Evolutionary conservation across 1,140 invertebrate species (phyloP), one percentile per base, ranked within the genome.

Genomic region (Stegodyphus dumicola): DNA sequence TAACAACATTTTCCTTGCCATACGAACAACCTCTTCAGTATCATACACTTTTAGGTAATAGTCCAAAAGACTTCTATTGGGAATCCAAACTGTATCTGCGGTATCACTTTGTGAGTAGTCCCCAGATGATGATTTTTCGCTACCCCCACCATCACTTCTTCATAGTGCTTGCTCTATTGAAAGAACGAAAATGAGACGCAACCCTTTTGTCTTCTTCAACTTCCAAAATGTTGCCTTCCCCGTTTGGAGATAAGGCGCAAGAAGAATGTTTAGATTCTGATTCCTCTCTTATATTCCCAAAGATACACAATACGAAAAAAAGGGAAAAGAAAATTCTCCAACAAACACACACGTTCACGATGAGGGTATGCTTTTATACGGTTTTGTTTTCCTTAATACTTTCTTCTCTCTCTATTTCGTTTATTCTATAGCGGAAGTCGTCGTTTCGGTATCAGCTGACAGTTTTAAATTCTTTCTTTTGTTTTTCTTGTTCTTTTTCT

Each of bases 101-200:
- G 33, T 7, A 69, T 18, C 65, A 56, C 52, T 79, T 79, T 79
- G 64, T 77, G 77, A 69, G 5, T 17, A 13, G 49, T 7, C 78
- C 78, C 77, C n/a, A 13, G 66, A 6, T 33, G 33, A 33, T 33
- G 33, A 33, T 33, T 33, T 33, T 33, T 33, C 33, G 66, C 13
- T 71, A 71, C 13, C 2, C 11, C n/a, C 6, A 17, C 33, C 18
- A 10, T 67, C 17, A 10, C 65, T 51, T 69, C 77, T 69, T n/a
- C 52, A 13, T 78, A 33, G 33, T 33, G 33, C 33, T 33, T 33
- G 33, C 49, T 71, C 78, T 81, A 81, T 81, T 81, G 78, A 81
- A 70, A 81, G 67, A 33, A 64, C 54, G 69, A 73, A 81, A 81
- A 81, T 73, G 78, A 81, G 78, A 73, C 67, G 48, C 78, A 81